Percentiles rank a stretch among this genome's conserved stretches.
phyloP scores from a whole-genome alignment of 2,797 vertebrate genomes.

The Neostethus bicornis region DNA sequence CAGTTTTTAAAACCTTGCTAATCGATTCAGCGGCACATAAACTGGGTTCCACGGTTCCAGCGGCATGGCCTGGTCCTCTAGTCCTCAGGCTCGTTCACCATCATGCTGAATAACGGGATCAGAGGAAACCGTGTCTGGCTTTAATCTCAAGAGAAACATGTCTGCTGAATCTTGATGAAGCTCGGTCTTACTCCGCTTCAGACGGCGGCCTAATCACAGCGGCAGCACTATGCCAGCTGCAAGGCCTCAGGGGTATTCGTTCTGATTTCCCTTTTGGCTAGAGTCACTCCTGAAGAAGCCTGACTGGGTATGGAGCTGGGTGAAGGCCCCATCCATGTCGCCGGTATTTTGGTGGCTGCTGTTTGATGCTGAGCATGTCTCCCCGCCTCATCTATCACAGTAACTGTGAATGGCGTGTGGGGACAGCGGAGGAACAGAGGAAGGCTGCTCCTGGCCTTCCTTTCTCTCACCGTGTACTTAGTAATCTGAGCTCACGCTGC shows the following conservation, averaged over 20 bases:
- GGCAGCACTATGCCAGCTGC: conserved; percentile 36
- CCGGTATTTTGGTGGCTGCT: conserved; percentile 61
- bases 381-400: conserved; percentile 79
- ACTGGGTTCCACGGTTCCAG: conserved; percentile 19
- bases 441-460: conserved; percentile 53
- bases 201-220: conserved; percentile 67
- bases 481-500: conserved; percentile 70
- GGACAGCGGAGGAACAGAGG: conserved; percentile 58
- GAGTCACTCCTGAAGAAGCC: conserved; percentile 50
- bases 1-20: conserved; percentile 20
- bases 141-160: conserved; percentile 64
- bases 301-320: conserved; percentile 26
- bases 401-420: conserved; percentile 74
- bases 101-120: conserved; percentile 50
- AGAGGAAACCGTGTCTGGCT: conserved; percentile 59
- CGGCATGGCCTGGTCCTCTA: too few relatives aligned
- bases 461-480: conserved; percentile 65
- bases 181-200: conserved; percentile 41
- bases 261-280: conserved; percentile 66
- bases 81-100: conserved; percentile 46
- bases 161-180: conserved; percentile 71
- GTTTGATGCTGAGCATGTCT: conserved; percentile 76
- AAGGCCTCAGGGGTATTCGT: conserved; percentile 54
- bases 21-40: conserved; percentile 23
- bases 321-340: conserved; percentile 57